phyloP scores from a whole-genome alignment of 2,113 vertebrate genomes.

The Merops nubicus region DNA sequence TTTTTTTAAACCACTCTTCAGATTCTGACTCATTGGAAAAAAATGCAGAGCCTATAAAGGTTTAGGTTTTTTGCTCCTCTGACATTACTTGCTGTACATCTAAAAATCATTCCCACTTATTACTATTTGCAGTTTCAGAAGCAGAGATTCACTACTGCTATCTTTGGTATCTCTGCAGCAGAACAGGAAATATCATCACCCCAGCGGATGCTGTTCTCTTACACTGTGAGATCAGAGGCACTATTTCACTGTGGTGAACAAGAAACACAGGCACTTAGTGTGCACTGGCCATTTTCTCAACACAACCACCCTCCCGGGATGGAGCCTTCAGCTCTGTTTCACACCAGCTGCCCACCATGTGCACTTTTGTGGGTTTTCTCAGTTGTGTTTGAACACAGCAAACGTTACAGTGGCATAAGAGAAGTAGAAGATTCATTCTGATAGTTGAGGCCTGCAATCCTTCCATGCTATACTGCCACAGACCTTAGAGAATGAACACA shows the following conservation, averaged over 20 bases:
- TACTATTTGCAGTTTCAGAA: background rate
- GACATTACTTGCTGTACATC: background rate
- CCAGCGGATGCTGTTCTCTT: background rate
- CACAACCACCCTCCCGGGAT: background rate
- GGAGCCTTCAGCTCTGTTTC: background rate
- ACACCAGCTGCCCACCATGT: background rate
- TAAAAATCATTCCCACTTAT: slow-evolving; percentile 17
- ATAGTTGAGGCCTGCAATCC: background rate
- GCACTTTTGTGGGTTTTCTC: background rate
- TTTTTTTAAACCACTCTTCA: background rate
- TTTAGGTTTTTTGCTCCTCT: slow-evolving; percentile 18
- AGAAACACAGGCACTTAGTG: background rate
- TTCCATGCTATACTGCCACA: background rate
- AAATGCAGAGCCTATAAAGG: background rate
- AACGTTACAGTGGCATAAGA: accelerated
- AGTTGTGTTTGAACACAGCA: background rate
- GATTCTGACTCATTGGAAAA: slow-evolving; percentile 39
- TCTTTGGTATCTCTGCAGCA: background rate
- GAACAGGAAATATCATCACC: background rate
- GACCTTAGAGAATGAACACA: background rate
- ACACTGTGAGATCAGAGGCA: background rate
- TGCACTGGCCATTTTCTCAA: background rate
- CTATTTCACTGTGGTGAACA: background rate
- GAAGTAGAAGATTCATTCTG: background rate
- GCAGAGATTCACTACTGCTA: background rate